Evolutionary conservation across 64 coral and sea anemone species (phyloP).

Genomic region (Porites lutea): DNA sequence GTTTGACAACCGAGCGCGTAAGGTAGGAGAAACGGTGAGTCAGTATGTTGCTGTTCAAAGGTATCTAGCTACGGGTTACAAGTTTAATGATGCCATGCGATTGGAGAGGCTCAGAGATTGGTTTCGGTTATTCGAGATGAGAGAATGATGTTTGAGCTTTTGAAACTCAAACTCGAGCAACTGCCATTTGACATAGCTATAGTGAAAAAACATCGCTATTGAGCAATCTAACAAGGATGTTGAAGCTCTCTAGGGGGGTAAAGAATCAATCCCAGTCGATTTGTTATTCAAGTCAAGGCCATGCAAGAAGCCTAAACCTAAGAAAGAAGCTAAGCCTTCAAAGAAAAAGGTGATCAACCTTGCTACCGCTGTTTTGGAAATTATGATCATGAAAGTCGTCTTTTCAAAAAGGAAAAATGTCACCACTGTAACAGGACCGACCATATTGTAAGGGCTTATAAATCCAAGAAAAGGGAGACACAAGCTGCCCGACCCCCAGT

Average conservation of each 20-base stretch:
- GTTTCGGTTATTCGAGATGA: slow-evolving; percentile 59
- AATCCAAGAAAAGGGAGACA: slow-evolving; percentile 33
- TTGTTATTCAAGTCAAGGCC: no score
- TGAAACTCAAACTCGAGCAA: slow-evolving; percentile 71
- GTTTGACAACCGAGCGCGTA: no score
- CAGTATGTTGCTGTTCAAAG: slow-evolving; percentile 57
- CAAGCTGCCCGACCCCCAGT: slow-evolving; percentile 22
- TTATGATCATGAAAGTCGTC: slow-evolving; percentile 50
- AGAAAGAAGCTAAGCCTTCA: no score
- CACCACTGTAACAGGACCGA: slow-evolving; percentile 67
- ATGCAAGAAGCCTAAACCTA: no score
- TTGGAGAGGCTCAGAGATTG: slow-evolving; percentile 49
- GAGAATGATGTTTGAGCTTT: slow-evolving; percentile 68
- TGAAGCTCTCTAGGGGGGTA: slow-evolving; percentile 23
- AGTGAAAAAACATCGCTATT: slow-evolving; percentile 57
- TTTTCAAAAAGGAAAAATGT: slow-evolving; percentile 61
- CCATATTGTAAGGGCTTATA: slow-evolving; percentile 55
- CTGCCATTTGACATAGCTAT: slow-evolving; percentile 77
- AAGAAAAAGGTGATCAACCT: neutral
- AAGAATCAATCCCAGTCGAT: neutral
- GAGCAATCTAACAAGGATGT: slow-evolving; percentile 58
- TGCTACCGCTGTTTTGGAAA: slow-evolving; percentile 62
- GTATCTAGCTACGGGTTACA: slow-evolving; percentile 55
- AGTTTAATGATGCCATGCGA: slow-evolving; percentile 59
- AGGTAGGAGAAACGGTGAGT: no score